phyloP scores from a whole-genome alignment of 2,797 vertebrate species.

The Borostomias antarcticus region DNA sequence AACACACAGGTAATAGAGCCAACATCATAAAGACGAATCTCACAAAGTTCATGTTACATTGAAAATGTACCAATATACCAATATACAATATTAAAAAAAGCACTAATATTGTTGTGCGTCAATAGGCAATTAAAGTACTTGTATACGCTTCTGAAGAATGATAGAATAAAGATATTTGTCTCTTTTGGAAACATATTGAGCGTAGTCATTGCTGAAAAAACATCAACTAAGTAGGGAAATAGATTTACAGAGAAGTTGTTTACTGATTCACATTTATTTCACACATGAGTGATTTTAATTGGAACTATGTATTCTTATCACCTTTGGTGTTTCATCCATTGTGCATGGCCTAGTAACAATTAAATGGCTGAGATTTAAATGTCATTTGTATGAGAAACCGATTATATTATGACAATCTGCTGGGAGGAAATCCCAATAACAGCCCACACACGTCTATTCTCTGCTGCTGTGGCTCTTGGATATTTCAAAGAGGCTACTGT shows the following conservation, averaged over 20 bases:
- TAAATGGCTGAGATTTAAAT: conserved; percentile 72
- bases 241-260: too few relatives aligned
- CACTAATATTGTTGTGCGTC: too few relatives aligned
- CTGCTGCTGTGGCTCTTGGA: conserved; percentile 45
- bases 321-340: conserved; percentile 70
- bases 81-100: too few relatives aligned
- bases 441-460: conserved; percentile 51
- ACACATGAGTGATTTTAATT: conserved; percentile 79
- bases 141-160: too few relatives aligned
- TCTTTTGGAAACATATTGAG: too few relatives aligned
- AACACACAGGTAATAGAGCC: conserved; percentile 48
- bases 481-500: conserved; percentile 47
- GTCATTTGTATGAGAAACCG: conserved; percentile 71
- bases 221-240: too few relatives aligned
- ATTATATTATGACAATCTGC: conserved; percentile 73
- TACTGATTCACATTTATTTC: conserved; percentile 76
- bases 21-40: conserved; percentile 10
- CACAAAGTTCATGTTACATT: neutral
- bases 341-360: conserved; percentile 70
- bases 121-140: too few relatives aligned
- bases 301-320: conserved; percentile 74
- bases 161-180: too few relatives aligned
- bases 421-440: conserved; percentile 63
- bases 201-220: too few relatives aligned
- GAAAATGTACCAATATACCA: conserved; percentile 1